phyloP scores from a whole-genome alignment of 2,797 vertebrate species.

The Potorous gilbertii region DNA sequence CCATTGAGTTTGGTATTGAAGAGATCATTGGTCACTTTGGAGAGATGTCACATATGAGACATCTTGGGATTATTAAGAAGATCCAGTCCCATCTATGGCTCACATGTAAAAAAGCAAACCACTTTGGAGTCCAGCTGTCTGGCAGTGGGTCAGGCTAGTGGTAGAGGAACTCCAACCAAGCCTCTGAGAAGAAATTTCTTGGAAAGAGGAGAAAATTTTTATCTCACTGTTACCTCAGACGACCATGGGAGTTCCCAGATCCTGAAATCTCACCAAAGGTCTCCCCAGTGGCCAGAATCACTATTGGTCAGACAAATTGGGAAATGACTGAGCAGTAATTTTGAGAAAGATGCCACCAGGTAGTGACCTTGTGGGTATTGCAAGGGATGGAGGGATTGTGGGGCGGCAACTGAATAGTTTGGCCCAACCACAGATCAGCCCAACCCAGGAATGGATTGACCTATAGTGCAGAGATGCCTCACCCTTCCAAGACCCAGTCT shows the following conservation, averaged over 20 bases:
- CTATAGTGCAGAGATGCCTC: too few species aligned
- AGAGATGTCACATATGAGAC: neutral
- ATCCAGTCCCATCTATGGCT: neutral
- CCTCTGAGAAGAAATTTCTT: neutral
- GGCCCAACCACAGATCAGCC: too few species aligned
- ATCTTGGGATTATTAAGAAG: neutral
- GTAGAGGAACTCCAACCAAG: neutral
- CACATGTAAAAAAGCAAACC: neutral
- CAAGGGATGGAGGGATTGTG: too few species aligned
- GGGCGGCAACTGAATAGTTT: too few species aligned
- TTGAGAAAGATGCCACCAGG: neutral
- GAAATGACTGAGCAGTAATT: neutral
- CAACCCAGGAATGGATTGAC: too few species aligned
- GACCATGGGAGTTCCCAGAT: neutral
- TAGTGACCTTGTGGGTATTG: neutral
- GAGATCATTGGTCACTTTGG: neutral
- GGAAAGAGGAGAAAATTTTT: neutral
- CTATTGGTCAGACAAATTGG: neutral
- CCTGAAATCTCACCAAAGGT: too few species aligned
- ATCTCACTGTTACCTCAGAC: neutral
- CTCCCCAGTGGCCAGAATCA: neutral
- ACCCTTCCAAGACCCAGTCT: neutral
- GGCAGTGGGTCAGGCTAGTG: neutral
- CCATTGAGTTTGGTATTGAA: neutral
- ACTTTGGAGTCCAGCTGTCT: neutral